A percentile compares a stretch with the other conserved stretches of the same genome.
phyloP scores from a whole-genome alignment of 2,888 invertebrate species.

The Ypsolopha sequella region DNA sequence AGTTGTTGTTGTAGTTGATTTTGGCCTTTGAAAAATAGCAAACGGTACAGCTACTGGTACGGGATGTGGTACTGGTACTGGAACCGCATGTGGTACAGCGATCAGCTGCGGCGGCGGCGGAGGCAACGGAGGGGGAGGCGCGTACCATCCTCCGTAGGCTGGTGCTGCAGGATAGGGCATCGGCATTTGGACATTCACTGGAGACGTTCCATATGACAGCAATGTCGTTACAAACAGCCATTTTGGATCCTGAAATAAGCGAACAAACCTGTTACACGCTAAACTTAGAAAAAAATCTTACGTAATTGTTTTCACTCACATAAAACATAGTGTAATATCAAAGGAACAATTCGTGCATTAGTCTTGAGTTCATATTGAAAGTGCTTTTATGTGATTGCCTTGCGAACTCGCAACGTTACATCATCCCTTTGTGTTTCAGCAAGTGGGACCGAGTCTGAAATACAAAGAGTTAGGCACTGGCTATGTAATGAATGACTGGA shows the following conservation, averaged over 20 bases:
- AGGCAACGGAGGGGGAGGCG: conserved; percentile 8
- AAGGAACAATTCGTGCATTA: neutral
- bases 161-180: conserved; percentile 4
- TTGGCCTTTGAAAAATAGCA: neutral
- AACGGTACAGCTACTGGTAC: neutral
- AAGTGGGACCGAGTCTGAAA: too few species aligned
- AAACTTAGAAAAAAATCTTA: neutral
- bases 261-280: neutral
- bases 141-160: neutral
- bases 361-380: neutral
- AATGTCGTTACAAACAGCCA: neutral
- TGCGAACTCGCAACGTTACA: neutral
- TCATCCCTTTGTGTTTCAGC: too few species aligned
- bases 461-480: too few species aligned
- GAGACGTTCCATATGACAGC: neutral
- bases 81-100: neutral
- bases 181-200: conserved; percentile 8
- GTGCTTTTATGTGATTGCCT: neutral
- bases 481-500: too few species aligned
- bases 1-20: neutral
- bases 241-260: neutral
- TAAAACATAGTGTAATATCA: neutral
- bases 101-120: conserved; percentile 7
- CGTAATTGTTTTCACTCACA: neutral
- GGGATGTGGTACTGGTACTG: neutral